These are phyloP conservation scores for Orchestes rusci DNA, from an alignment of 2,888 invertebrate genomes.

Conservation along the genomic window DNA sequence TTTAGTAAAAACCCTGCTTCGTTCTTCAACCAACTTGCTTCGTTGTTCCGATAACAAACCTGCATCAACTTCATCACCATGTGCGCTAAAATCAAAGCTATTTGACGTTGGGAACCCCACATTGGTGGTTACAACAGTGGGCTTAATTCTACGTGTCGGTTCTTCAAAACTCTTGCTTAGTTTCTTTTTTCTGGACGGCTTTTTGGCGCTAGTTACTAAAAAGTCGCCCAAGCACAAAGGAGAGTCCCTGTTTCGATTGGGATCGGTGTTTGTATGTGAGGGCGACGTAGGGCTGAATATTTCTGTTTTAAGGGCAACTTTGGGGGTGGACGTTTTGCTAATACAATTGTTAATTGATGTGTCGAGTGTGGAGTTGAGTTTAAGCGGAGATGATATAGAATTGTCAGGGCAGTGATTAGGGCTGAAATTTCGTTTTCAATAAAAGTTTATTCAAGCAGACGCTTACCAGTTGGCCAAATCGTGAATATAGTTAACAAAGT, in stretches of 20 bases:
- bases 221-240: constrained; percentile 41
- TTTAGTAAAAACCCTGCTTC: no score
- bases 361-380: no score
- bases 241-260: no score
- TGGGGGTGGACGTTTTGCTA: no score
- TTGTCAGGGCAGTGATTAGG: no score
- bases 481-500: constrained; percentile 41
- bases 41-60: constrained; percentile 26
- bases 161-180: neutral
- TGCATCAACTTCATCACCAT: constrained; percentile 3
- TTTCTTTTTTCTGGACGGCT: constrained; percentile 33
- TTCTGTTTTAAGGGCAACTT: no score
- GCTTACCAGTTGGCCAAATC: constrained; percentile 36
- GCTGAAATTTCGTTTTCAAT: no score
- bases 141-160: constrained; percentile 45
- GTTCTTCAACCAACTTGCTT: constrained; percentile 30
- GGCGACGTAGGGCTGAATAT: constrained; percentile 38
- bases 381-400: no score
- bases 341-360: no score
- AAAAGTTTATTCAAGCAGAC: constrained; percentile 10
- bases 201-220: constrained; percentile 29
- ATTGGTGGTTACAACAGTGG: no score
- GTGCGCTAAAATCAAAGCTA: no score
- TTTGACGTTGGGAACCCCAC: no score
- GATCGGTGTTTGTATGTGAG: constrained; percentile 30